These are phyloP conservation scores for Anolis carolinensis DNA, from an alignment of 2,113 vertebrate species.

Conservation along the genomic window DNA sequence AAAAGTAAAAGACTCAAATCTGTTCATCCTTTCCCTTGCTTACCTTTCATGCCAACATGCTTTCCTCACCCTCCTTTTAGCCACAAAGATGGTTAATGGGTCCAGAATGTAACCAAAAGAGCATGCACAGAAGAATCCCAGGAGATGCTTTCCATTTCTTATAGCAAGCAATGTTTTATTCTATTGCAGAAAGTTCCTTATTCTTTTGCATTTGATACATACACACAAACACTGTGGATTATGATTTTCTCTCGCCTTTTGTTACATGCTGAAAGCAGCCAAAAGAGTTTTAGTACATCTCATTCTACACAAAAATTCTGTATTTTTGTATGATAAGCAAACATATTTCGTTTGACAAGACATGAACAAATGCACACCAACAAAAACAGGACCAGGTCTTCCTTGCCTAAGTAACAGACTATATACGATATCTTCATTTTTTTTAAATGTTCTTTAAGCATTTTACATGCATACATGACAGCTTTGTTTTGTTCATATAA, in stretches of 20 bases:
- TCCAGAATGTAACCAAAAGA: not conserved
- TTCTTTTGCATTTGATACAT: not conserved
- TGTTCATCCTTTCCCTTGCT: not conserved
- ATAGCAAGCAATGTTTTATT: not conserved
- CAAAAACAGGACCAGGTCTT: slow-evolving; percentile 29
- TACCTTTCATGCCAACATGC: not conserved
- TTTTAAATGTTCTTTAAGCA: slow-evolving; percentile 45
- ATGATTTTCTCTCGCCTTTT: slow-evolving; percentile 3
- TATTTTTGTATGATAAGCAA: slow-evolving; percentile 25
- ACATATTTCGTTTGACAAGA: slow-evolving; percentile 24
- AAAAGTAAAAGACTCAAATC: not conserved
- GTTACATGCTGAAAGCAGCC: not conserved
- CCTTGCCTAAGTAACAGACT: slow-evolving; percentile 32
- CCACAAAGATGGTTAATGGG: not conserved
- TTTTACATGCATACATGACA: slow-evolving; percentile 54
- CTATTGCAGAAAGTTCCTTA: not conserved
- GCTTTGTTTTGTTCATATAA: slow-evolving; percentile 64
- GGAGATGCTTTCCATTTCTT: not conserved
- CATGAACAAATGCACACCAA: slow-evolving; percentile 34
- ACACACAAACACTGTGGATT: not conserved
- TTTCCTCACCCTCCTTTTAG: too few relatives aligned
- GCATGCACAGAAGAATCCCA: not conserved
- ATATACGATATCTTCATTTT: slow-evolving; percentile 23
- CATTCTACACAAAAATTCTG: slow-evolving; percentile 34
- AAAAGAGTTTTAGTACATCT: not conserved